Percentiles rank a stretch among this genome's conserved stretches.
Evolutionary conservation across 2,797 vertebrate species (phyloP).

Genomic region (Labeo calbasu): DNA sequence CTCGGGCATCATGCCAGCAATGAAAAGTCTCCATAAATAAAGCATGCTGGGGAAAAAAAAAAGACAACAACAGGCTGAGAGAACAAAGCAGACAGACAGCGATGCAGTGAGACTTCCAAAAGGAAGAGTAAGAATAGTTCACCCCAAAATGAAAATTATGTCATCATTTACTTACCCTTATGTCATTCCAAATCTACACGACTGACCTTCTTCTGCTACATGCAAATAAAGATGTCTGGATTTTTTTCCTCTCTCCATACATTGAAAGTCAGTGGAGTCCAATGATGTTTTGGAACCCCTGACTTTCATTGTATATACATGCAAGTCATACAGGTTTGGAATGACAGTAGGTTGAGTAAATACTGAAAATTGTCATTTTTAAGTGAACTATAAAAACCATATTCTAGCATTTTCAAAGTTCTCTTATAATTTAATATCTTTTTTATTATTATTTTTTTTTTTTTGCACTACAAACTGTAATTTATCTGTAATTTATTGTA

Average conservation of each 20-base stretch:
- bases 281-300: neutral
- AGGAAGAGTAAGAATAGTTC: slow-evolving; percentile 40
- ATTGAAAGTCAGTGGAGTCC: too few relatives aligned
- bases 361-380: neutral
- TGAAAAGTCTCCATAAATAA: slow-evolving; percentile 78
- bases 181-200: neutral
- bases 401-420: too few relatives aligned
- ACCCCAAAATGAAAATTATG: neutral
- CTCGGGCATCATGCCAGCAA: slow-evolving; percentile 72
- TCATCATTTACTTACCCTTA: neutral
- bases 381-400: neutral
- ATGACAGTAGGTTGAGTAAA: neutral
- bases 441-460: too few relatives aligned
- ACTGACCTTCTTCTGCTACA: neutral
- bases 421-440: too few relatives aligned
- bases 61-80: slow-evolving; percentile 64
- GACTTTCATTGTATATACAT: neutral
- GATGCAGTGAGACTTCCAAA: slow-evolving; percentile 55
- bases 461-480: neutral
- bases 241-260: too few relatives aligned
- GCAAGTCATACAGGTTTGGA: neutral
- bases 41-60: slow-evolving; percentile 71
- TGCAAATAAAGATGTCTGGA: neutral
- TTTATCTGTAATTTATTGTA: neutral
- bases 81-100: slow-evolving; percentile 63